These are phyloP conservation scores for Antedon mediterranea DNA, from an alignment of 53 echinoderm and acorn worm genomes.

Conservation along the genomic window DNA sequence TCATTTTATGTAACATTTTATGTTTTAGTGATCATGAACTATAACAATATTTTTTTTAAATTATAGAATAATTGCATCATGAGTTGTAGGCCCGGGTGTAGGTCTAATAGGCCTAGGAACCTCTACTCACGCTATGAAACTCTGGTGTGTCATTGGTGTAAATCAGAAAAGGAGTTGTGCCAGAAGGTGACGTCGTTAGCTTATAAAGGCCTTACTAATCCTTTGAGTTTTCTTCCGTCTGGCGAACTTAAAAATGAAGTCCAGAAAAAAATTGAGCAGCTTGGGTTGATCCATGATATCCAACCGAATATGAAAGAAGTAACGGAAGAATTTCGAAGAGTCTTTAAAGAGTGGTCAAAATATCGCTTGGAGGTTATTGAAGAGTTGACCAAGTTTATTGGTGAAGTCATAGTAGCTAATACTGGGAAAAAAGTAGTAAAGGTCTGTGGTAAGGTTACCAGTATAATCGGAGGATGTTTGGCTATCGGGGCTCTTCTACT, in stretches of 20 bases:
- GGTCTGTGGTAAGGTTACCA: not conserved
- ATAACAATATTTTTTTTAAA: too few relatives aligned
- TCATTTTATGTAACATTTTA: too few relatives aligned
- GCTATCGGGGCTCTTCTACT: not conserved
- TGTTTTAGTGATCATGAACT: too few relatives aligned
- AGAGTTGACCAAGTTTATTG: not conserved
- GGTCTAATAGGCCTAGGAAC: too few relatives aligned
- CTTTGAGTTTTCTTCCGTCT: not conserved
- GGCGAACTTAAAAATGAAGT: not conserved
- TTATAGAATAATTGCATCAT: too few relatives aligned
- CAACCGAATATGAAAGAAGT: not conserved
- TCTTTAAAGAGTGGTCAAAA: not conserved
- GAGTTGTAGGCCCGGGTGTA: too few relatives aligned
- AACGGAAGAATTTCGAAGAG: not conserved
- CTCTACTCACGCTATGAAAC: not conserved
- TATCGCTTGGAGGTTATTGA: not conserved
- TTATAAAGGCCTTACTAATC: not conserved
- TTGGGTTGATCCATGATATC: not conserved
- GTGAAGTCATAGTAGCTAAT: not conserved
- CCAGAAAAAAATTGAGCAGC: not conserved
- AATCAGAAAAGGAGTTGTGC: not conserved
- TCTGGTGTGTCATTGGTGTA: not conserved
- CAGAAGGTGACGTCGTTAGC: not conserved
- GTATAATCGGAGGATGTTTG: not conserved
- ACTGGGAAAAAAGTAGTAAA: not conserved